Percentiles rank a stretch among this genome's conserved stretches.
Evolutionary conservation across 2,113 vertebrate genomes (phyloP).

Genomic region (Rhea pennata): DNA sequence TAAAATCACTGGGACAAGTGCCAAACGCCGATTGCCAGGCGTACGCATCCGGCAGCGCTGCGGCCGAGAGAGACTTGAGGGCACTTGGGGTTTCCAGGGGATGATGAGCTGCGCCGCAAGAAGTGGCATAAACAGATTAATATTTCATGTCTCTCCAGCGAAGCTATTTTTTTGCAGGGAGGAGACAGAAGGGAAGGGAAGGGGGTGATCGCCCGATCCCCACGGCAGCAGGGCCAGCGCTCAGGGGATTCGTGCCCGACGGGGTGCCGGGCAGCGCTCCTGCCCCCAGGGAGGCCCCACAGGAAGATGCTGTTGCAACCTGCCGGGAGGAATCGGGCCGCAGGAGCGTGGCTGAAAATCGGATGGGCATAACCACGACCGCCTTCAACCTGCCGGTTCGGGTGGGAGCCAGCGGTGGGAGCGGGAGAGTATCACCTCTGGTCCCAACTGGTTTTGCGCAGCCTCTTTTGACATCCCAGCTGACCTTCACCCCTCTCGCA

Average conservation of each 20-base stretch:
- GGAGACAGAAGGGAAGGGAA: not conserved
- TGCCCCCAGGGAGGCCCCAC: not conserved
- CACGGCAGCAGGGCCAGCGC: not conserved
- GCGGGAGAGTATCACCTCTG: too few relatives aligned
- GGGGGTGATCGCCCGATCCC: not conserved
- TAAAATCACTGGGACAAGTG: constrained; percentile 2
- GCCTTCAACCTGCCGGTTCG: too few relatives aligned
- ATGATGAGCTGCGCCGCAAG: not conserved
- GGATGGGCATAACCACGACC: too few relatives aligned
- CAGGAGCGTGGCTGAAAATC: not conserved
- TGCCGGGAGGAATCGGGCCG: not conserved
- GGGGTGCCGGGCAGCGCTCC: not conserved
- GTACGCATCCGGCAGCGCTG: not conserved
- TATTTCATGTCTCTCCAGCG: not conserved
- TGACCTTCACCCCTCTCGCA: too few relatives aligned
- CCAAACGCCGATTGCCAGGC: not conserved
- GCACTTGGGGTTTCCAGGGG: not conserved
- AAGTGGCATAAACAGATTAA: not conserved
- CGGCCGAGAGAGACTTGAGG: not conserved
- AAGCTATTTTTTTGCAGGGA: not conserved
- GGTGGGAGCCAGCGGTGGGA: too few relatives aligned
- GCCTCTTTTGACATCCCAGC: too few relatives aligned
- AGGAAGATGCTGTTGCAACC: not conserved
- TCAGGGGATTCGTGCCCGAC: not conserved
- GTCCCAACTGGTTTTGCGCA: too few relatives aligned